Percentiles rank a stretch among this genome's conserved stretches.
These are phyloP conservation scores for Catostylus mosaicus DNA, from an alignment of 30 jellyfish, hydroid and myxozoan species.

Conservation along the genomic window DNA sequence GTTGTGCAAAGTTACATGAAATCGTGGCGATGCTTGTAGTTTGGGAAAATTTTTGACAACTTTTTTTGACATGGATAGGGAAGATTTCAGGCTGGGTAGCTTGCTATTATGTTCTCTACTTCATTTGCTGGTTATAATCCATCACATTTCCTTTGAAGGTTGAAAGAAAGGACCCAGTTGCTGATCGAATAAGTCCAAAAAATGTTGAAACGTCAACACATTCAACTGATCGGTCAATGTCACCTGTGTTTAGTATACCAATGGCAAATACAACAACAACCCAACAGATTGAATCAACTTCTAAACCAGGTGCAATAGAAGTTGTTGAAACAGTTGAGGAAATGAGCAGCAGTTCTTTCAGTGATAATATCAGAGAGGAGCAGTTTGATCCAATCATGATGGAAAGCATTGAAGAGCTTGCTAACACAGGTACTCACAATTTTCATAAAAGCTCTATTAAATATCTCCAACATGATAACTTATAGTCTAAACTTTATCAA, in stretches of 20 bases:
- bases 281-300: conserved; percentile 46
- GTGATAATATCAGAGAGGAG: conserved; percentile 50
- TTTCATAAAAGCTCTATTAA: too few relatives aligned
- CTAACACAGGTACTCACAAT: conserved; percentile 59
- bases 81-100: not conserved
- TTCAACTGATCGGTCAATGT: conserved; percentile 43
- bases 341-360: conserved; percentile 63
- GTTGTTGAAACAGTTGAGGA: conserved; percentile 89
- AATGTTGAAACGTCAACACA: conserved; percentile 34
- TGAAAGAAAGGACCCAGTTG: conserved; percentile 45
- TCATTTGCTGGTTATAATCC: not conserved
- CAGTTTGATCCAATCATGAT: conserved; percentile 64
- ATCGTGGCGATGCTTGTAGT: too few relatives aligned
- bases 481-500: too few relatives aligned
- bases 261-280: conserved; percentile 20
- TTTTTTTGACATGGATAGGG: too few relatives aligned
- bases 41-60: too few relatives aligned
- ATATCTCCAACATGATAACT: too few relatives aligned
- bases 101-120: not conserved
- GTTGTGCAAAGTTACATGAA: too few relatives aligned
- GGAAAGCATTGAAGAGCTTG: conserved; percentile 54
- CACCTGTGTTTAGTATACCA: conserved; percentile 59
- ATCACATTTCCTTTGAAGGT: not conserved
- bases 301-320: conserved; percentile 53
- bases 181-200: conserved; percentile 55